Conservation (phyloP, 2,113 vertebrate species). For the Corythornis madagascariensis region DNA sequence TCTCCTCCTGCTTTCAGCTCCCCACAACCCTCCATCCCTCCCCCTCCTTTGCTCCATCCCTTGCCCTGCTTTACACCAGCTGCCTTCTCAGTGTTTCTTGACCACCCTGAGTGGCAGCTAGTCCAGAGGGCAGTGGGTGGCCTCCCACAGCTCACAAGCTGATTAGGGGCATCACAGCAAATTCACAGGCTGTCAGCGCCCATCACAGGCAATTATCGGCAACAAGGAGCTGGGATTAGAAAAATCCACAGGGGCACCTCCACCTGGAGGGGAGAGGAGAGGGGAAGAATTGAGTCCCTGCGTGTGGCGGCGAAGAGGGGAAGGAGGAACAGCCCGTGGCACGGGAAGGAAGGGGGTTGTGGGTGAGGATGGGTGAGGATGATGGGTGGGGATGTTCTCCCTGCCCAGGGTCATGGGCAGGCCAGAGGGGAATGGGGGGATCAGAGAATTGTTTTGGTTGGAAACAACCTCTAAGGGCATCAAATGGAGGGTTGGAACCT, state of each 20-base stretch:
- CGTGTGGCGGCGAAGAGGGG: background rate
- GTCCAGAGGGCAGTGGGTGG: slow-evolving; percentile 28
- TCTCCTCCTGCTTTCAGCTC: background rate
- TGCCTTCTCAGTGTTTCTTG: background rate
- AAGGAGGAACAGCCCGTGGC: background rate
- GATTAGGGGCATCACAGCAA: slow-evolving; percentile 61
- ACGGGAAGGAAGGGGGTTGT: too few relatives aligned
- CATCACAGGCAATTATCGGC: slow-evolving; percentile 71
- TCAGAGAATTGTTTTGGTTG: background rate
- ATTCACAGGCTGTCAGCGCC: slow-evolving; percentile 66
- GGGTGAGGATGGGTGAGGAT: too few relatives aligned
- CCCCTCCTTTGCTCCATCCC: background rate
- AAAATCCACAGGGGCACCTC: slow-evolving; percentile 59
- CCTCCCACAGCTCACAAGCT: background rate
- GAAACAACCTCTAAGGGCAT: background rate
- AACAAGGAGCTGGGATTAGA: slow-evolving; percentile 55
- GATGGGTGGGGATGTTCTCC: background rate
- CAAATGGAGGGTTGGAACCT: background rate
- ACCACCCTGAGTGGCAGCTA: background rate
- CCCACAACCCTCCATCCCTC: background rate
- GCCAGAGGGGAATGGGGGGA: background rate
- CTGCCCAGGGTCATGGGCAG: fast-evolving
- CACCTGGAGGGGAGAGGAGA: slow-evolving; percentile 38
- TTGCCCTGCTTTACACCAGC: background rate
- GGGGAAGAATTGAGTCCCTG: slow-evolving; percentile 22